Evolutionary conservation across 2,113 vertebrate genomes (phyloP).

Genomic region (Nematolebias whitei): DNA sequence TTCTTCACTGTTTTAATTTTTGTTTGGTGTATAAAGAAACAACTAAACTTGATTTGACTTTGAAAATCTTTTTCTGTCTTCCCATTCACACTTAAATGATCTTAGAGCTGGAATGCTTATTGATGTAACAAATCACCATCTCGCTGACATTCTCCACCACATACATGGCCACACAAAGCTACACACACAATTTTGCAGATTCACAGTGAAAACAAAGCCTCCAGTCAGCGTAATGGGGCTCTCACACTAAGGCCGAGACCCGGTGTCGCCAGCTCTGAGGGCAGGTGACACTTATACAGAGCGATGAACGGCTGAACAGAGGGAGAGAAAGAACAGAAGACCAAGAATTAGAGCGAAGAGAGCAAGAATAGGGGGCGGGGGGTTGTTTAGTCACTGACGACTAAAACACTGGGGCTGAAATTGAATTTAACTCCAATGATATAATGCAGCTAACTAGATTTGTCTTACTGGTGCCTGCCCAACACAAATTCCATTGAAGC

Average conservation of each 20-base stretch:
- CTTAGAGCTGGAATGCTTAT: constrained; percentile 60
- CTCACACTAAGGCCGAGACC: constrained; percentile 76
- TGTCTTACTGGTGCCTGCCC: constrained; percentile 79
- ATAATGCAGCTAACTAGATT: constrained; percentile 81
- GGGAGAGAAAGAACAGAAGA: constrained; percentile 27
- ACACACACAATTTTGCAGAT: constrained; percentile 42
- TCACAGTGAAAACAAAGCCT: constrained; percentile 75
- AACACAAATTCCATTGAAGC: constrained; percentile 83
- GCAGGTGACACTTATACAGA: constrained; percentile 76
- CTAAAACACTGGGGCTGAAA: constrained; percentile 73
- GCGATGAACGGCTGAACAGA: constrained; percentile 54
- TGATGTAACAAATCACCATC: constrained; percentile 70
- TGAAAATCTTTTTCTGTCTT: constrained; percentile 26
- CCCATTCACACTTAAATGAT: constrained; percentile 34
- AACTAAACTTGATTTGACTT: constrained; percentile 8
- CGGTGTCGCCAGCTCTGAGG: constrained; percentile 68
- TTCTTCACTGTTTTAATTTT: constrained; percentile 1
- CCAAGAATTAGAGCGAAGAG: constrained; percentile 18
- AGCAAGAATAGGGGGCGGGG: constrained; percentile 12
- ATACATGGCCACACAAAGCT: constrained; percentile 28
- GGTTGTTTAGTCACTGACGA: constrained; percentile 53
- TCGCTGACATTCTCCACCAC: constrained; percentile 63
- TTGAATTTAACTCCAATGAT: constrained; percentile 79
- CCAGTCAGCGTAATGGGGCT: constrained; percentile 73
- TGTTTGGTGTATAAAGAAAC: background rate